Evolutionary conservation across 92 coral and sea anemone species (phyloP), one percentile per base, ranked within the genome.

Genomic region (Umimayanthus chanpuru): DNA sequence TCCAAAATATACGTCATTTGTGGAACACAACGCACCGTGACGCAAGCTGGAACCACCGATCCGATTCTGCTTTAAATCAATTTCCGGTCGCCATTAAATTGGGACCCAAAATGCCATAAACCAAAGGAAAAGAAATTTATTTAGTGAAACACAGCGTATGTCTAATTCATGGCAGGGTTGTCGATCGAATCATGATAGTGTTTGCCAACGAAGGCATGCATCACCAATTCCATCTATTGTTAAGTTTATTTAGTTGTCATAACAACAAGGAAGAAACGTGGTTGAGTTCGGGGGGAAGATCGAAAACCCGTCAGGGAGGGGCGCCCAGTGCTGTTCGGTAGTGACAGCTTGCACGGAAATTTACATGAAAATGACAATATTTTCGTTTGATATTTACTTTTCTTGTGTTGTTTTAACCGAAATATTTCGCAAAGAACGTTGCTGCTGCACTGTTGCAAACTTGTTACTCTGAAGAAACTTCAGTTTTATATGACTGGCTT

Each of bases 191-290:
- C 26, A 21, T 16, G 21, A 61, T 61, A 4, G 32, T 47, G 66
- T 30, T 68, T 83, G 66, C 87, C 87, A n/a, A 83, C 87, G 61
- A 55, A 83, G 87, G 87, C 87, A 83, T 83, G 87, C 43, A 83
- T 9, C 47, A 32, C 5, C n/a, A 20, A 14, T 4, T 67, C 25
- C 25, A 12, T 82, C 86, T 70, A 70, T 83, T 83, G 87, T 83
- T 15, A 44, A 49, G 74, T 71, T 68, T 68, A 71, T 68, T 83
- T 15, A 44, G 86, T 83, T 70, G 78, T 50, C 87, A 83, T 83
- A 83, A 72, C 76, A 83, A 83, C 87, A 18, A 29, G n/a, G 41
- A 71, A 73, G 25, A 83, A 71, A 73, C 87, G 4, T 28, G n/a
- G 18, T 6, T 6, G 1, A 14, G 16, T 9, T 36, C 44, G 38